A percentile compares a stretch with the other conserved stretches of the same genome.
phyloP scores from a whole-genome alignment of 2,888 invertebrate species.

The Hirtodrosophila histrioides region DNA sequence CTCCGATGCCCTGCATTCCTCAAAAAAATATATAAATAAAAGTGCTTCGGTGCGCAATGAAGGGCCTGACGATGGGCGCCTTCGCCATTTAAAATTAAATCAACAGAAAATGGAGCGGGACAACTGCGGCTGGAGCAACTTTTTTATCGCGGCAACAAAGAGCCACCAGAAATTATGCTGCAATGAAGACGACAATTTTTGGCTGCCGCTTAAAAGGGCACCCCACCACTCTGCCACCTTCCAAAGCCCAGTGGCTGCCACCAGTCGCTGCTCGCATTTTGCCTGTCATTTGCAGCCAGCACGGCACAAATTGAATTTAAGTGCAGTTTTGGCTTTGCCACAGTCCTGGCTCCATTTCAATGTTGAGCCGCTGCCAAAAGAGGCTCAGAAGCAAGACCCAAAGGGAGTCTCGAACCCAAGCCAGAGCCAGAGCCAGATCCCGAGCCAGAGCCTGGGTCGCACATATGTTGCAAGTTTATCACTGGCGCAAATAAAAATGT shows the following conservation, averaged over 20 bases:
- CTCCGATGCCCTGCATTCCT: conserved; percentile 3
- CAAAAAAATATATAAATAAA: conserved; percentile 68
- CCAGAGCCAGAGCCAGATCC: neutral
- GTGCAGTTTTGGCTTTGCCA: conserved; percentile 72
- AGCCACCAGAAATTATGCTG: conserved; percentile 70
- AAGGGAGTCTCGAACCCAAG: conserved; percentile 13
- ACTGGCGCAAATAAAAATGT: conserved; percentile 72
- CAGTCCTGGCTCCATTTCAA: conserved; percentile 25
- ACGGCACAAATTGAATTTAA: conserved; percentile 77
- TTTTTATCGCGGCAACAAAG: conserved; percentile 77
- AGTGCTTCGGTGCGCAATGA: conserved; percentile 63
- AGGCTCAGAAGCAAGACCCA: conserved; percentile 33
- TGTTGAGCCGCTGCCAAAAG: conserved; percentile 70
- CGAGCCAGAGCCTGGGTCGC: conserved; percentile 21
- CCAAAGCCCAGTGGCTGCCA: no score
- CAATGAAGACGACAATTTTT: conserved; percentile 77
- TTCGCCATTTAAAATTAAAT: conserved; percentile 82
- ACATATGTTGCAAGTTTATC: conserved; percentile 78
- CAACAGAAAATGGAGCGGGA: conserved; percentile 66
- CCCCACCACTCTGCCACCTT: conserved; percentile 9
- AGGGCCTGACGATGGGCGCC: conserved; percentile 60
- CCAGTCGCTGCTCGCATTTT: conserved; percentile 30
- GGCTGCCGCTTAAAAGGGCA: conserved; percentile 77
- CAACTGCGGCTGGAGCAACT: conserved; percentile 54
- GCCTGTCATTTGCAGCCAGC: conserved; percentile 74